Percentiles rank a stretch among this genome's conserved stretches.
phyloP scores from a whole-genome alignment of 23 tunicate species.

The Corella eumyota region DNA sequence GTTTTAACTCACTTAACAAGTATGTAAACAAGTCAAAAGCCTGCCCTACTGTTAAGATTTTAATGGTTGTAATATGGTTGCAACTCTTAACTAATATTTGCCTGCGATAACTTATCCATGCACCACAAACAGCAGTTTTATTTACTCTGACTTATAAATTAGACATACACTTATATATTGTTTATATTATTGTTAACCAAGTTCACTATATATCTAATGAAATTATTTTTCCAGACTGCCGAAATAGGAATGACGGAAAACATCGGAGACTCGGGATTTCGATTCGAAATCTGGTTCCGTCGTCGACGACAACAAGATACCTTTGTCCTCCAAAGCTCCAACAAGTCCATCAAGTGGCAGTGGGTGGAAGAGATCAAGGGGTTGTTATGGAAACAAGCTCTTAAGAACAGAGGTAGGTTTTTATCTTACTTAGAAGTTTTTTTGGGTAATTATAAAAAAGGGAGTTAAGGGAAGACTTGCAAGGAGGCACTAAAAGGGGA shows the following conservation, averaged over 20 bases:
- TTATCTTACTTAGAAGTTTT: neutral
- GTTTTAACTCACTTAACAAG: neutral
- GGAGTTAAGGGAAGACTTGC: too few species aligned
- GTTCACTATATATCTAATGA: too few species aligned
- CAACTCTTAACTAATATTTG: too few species aligned
- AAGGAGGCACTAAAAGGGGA: too few species aligned
- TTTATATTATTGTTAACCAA: neutral
- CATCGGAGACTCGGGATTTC: constrained; percentile 79
- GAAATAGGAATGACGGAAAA: constrained; percentile 96
- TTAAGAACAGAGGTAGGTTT: constrained; percentile 89
- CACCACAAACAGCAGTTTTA: too few species aligned
- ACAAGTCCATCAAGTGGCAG: constrained; percentile 34
- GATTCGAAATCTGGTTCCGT: constrained; percentile 98
- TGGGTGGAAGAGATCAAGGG: constrained; percentile 95
- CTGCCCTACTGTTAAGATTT: neutral
- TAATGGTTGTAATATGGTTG: too few species aligned
- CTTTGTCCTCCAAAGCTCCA: constrained; percentile 49
- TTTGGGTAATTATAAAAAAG: too few species aligned
- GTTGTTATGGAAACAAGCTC: constrained; percentile 86
- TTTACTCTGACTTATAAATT: too few species aligned
- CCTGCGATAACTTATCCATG: too few species aligned
- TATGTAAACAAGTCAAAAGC: neutral
- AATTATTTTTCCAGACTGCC: constrained; percentile 61
- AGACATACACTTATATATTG: neutral
- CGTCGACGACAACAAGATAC: constrained; percentile 65